phyloP scores from a whole-genome alignment of 1,140 invertebrate species.

The Atta colombica region DNA sequence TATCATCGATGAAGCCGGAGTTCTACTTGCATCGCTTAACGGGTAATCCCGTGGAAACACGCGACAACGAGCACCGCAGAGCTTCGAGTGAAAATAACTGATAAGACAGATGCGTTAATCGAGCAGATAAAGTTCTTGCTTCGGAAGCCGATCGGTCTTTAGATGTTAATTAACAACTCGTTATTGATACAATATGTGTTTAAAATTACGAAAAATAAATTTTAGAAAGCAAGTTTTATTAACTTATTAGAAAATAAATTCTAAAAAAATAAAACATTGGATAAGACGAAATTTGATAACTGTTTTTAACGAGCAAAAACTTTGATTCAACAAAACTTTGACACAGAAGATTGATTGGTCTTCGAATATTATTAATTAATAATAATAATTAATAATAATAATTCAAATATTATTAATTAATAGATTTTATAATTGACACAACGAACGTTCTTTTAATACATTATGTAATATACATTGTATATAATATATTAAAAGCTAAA shows the following conservation, averaged over 20 bases:
- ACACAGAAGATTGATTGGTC: not conserved
- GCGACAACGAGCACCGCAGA: conserved; percentile 18
- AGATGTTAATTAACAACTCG: conserved; percentile 42
- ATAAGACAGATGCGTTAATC: conserved; percentile 36
- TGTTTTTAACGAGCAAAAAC: not conserved
- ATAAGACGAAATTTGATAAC: conserved; percentile 2
- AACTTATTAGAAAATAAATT: not conserved
- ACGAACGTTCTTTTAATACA: too few relatives aligned
- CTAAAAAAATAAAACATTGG: not conserved
- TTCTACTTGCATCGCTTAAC: conserved; percentile 47
- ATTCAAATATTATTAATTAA: not conserved
- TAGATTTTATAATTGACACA: not conserved
- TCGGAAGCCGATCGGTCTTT: conserved; percentile 37
- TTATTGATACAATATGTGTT: conserved; percentile 36
- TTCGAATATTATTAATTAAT: conserved; percentile 22
- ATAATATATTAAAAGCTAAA: too few relatives aligned
- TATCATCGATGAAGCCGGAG: conserved; percentile 65
- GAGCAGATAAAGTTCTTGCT: conserved; percentile 25
- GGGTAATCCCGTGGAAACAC: conserved; percentile 64
- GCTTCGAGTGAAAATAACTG: conserved; percentile 49
- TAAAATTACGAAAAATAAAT: conserved; percentile 4
- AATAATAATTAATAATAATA: too few relatives aligned
- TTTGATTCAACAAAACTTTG: not conserved
- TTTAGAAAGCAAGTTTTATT: not conserved
- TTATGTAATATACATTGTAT: too few relatives aligned